Evolutionary conservation across 1,140 invertebrate genomes (phyloP).

Genomic region (Epicauta chinensis): DNA sequence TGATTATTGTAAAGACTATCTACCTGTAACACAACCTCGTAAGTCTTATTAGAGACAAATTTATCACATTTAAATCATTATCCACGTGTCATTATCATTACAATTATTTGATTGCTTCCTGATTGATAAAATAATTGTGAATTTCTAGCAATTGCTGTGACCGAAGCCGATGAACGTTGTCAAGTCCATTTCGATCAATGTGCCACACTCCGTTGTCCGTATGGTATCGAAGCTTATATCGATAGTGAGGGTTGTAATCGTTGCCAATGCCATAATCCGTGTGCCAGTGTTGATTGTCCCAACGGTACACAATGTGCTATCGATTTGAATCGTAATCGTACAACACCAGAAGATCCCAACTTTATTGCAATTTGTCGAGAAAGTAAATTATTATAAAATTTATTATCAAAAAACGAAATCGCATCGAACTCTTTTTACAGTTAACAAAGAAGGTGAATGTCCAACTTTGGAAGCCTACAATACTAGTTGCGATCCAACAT

Average conservation of each 20-base stretch:
- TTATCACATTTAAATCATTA: neutral
- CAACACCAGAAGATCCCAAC: constrained; percentile 40
- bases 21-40: constrained; percentile 39
- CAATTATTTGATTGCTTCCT: no score
- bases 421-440: no score
- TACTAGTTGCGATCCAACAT: constrained; percentile 59
- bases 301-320: constrained; percentile 61
- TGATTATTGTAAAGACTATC: constrained; percentile 50
- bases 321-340: constrained; percentile 47
- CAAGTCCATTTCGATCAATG: constrained; percentile 53
- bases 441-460: constrained; percentile 68
- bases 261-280: constrained; percentile 76
- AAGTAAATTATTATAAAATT: constrained; percentile 41
- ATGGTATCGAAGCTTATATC: constrained; percentile 65
- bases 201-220: constrained; percentile 58
- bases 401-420: constrained; percentile 26
- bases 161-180: constrained; percentile 46
- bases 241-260: constrained; percentile 59
- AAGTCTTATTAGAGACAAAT: constrained; percentile 35
- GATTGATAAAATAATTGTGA: neutral
- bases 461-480: constrained; percentile 48
- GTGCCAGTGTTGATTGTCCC: constrained; percentile 55
- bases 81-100: no score
- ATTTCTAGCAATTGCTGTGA: neutral
- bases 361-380: constrained; percentile 57